A percentile compares a stretch with the other conserved stretches of the same genome.
Evolutionary conservation across 2,113 vertebrate species (phyloP).

Genomic region (Blennius ocellaris): DNA sequence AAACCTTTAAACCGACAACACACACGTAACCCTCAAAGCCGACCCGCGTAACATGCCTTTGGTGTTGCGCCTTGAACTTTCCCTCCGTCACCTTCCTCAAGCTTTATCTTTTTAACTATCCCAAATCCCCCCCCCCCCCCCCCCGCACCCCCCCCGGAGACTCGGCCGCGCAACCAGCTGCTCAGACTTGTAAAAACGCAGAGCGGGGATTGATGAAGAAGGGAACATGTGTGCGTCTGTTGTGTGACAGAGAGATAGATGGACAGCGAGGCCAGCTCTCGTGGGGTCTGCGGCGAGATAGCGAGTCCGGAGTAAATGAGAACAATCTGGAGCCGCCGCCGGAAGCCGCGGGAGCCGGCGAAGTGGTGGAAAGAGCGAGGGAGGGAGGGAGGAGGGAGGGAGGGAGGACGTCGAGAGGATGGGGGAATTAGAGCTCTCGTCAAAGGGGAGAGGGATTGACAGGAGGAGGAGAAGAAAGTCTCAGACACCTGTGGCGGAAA

Average conservation of each 20-base stretch:
- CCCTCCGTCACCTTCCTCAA: slow-evolving; percentile 78
- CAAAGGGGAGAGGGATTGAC: slow-evolving; percentile 70
- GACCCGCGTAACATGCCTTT: slow-evolving; percentile 33
- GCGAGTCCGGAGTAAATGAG: slow-evolving; percentile 72
- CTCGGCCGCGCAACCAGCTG: slow-evolving; percentile 77
- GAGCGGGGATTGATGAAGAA: slow-evolving; percentile 67
- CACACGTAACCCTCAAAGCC: slow-evolving; percentile 5
- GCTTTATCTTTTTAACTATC: slow-evolving; percentile 78
- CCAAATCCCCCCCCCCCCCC: too few species aligned
- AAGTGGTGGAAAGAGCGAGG: slow-evolving; percentile 45
- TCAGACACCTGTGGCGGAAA: slow-evolving; percentile 74
- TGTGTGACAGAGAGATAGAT: slow-evolving; percentile 55
- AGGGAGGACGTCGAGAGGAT: slow-evolving; percentile 20
- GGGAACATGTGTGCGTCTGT: slow-evolving; percentile 34
- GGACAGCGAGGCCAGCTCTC: slow-evolving; percentile 27
- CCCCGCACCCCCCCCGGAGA: too few species aligned
- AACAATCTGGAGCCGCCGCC: slow-evolving; percentile 79
- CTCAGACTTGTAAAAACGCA: slow-evolving; percentile 76
- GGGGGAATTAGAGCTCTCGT: slow-evolving; percentile 68
- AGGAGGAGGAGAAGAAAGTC: slow-evolving; percentile 69
- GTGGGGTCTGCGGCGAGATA: slow-evolving; percentile 43
- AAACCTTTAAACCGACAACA: slow-evolving; percentile 10
- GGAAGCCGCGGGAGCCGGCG: slow-evolving; percentile 53
- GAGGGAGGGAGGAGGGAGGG: slow-evolving; percentile 54
- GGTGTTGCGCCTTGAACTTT: slow-evolving; percentile 54